Conservation (phyloP, 2,797 vertebrate genomes). For the Siniperca obscura region DNA sequence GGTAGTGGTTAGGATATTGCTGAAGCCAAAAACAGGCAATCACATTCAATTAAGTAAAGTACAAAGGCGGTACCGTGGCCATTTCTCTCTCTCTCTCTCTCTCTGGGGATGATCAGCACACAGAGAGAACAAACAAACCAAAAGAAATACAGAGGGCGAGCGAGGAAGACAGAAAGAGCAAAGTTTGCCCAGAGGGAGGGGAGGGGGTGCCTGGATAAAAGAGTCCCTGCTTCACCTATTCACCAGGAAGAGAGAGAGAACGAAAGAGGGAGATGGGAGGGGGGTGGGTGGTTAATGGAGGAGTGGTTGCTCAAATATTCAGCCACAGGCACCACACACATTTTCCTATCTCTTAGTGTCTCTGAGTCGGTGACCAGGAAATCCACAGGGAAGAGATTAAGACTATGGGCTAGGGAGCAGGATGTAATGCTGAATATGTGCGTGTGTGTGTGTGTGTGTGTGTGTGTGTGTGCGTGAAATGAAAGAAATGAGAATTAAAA, state of each 20-base stretch:
- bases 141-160: slow-evolving; percentile 20
- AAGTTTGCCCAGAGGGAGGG: slow-evolving; percentile 30
- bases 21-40: slow-evolving; percentile 16
- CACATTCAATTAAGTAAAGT: slow-evolving; percentile 10
- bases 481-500: slow-evolving; percentile 17
- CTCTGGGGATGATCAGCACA: slow-evolving; percentile 32
- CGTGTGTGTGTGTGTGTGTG: slow-evolving; percentile 21
- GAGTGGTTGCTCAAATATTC: slow-evolving; percentile 41
- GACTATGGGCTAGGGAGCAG: slow-evolving; percentile 40
- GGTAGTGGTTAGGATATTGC: neutral
- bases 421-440: slow-evolving; percentile 26
- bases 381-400: slow-evolving; percentile 62
- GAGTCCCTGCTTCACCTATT: slow-evolving; percentile 46
- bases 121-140: slow-evolving; percentile 17
- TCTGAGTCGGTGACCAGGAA: slow-evolving; percentile 57
- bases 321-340: slow-evolving; percentile 43
- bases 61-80: slow-evolving; percentile 13
- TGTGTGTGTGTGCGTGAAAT: neutral
- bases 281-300: neutral
- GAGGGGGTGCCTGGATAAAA: slow-evolving; percentile 9
- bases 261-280: neutral
- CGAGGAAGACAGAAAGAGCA: slow-evolving; percentile 22
- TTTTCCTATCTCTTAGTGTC: slow-evolving; percentile 31
- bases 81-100: neutral
- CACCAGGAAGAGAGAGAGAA: neutral